Conservation (phyloP, 2,113 vertebrate genomes). For the Trogon surrucura region DNA sequence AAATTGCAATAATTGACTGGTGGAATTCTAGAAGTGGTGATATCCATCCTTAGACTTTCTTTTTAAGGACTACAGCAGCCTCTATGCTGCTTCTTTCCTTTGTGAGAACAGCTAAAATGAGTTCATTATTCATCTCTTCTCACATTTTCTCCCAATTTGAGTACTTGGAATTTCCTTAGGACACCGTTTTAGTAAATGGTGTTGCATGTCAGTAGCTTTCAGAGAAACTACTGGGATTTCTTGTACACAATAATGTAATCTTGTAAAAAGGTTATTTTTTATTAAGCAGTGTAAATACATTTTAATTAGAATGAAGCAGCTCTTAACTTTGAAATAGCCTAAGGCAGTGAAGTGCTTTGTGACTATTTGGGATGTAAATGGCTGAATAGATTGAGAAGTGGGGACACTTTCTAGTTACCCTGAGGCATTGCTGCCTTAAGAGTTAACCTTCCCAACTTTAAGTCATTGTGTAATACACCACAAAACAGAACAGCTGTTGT, state of each 20-base stretch:
- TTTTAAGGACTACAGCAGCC: not conserved
- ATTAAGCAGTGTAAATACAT: constrained; percentile 15
- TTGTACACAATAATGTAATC: not conserved
- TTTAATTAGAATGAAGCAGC: constrained; percentile 18
- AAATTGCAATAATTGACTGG: not conserved
- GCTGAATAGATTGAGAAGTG: not conserved
- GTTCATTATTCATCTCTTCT: not conserved
- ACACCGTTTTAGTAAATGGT: not conserved
- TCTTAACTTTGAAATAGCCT: constrained; percentile 33
- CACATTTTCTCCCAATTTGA: not conserved
- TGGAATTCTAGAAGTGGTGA: not conserved
- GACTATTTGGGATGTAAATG: not conserved
- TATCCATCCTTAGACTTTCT: not conserved
- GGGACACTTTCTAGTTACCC: not conserved
- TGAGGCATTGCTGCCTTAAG: not conserved
- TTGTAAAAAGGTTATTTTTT: constrained; percentile 19
- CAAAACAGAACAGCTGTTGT: not conserved
- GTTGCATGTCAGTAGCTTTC: not conserved
- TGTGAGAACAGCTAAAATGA: not conserved
- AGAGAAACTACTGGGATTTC: not conserved
- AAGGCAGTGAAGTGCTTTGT: constrained; percentile 33
- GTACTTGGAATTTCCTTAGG: not conserved
- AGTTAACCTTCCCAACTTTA: not conserved
- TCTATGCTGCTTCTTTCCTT: not conserved
- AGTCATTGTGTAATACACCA: not conserved